These are phyloP conservation scores for Tenthredo amoena DNA, from an alignment of 2,888 invertebrate genomes.

Conservation along the genomic window DNA sequence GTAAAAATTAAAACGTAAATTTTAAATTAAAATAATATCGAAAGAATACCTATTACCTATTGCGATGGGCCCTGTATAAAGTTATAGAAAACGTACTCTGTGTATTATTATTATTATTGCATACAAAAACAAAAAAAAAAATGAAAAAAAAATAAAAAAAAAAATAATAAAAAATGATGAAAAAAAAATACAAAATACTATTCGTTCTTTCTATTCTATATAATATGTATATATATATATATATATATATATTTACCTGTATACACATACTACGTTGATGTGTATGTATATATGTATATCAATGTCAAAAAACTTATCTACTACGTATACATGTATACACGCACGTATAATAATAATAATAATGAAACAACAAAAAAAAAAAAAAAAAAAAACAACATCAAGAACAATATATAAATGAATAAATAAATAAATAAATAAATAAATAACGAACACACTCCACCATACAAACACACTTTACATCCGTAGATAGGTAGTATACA, in stretches of 20 bases:
- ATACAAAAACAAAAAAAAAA: slow-evolving; percentile 57
- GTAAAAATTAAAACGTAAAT: slow-evolving; percentile 23
- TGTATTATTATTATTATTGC: slow-evolving; percentile 70
- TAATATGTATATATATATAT: slow-evolving; percentile 69
- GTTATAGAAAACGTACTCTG: slow-evolving; percentile 69
- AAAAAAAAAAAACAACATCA: background rate
- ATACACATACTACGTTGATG: slow-evolving; percentile 64
- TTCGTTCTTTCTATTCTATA: slow-evolving; percentile 71
- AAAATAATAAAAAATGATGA: slow-evolving; percentile 7
- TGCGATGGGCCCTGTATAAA: slow-evolving; percentile 70
- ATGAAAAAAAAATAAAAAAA: background rate
- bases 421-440: background rate
- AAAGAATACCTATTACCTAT: slow-evolving; percentile 62
- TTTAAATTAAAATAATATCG: slow-evolving; percentile 20
- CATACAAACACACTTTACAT: slow-evolving; percentile 67
- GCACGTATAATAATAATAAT: slow-evolving; percentile 15
- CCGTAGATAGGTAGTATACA: slow-evolving; percentile 74
- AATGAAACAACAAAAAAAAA: background rate
- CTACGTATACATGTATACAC: slow-evolving; percentile 25
- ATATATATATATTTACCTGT: slow-evolving; percentile 66
- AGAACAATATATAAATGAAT: background rate
- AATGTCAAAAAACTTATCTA: slow-evolving; percentile 58
- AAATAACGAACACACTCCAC: slow-evolving; percentile 57
- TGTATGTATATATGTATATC: slow-evolving; percentile 70
- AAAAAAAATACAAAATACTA: slow-evolving; percentile 53